These are phyloP conservation scores for Orcinus orca DNA, from an alignment of 2,113 vertebrate genomes.

Conservation along the genomic window DNA sequence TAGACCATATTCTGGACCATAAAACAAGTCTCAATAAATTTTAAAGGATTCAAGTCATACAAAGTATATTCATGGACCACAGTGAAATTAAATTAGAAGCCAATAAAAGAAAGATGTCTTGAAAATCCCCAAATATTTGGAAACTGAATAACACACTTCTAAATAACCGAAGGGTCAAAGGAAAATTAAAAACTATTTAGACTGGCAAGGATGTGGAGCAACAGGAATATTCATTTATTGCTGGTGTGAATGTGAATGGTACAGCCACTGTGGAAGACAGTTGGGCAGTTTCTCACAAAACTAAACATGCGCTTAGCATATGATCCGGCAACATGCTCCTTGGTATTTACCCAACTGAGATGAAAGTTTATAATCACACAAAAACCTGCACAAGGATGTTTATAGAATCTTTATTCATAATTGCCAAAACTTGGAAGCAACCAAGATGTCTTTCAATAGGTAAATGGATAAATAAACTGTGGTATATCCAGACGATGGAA, in stretches of 20 bases:
- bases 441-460: not conserved
- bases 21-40: not conserved
- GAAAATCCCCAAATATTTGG: not conserved
- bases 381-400: not conserved
- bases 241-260: not conserved
- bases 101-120: conserved; percentile 34
- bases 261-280: not conserved
- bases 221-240: not conserved
- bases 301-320: not conserved
- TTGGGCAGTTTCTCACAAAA: not conserved
- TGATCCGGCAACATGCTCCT: not conserved
- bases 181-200: not conserved
- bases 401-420: not conserved
- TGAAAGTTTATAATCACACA: not conserved
- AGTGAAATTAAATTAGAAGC: conserved; percentile 25
- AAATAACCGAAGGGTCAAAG: not conserved
- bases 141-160: not conserved
- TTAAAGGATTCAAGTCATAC: not conserved
- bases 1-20: not conserved
- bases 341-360: not conserved
- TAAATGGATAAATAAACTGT: not conserved
- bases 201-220: not conserved
- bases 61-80: not conserved
- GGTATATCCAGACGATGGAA: not conserved
- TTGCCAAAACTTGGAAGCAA: not conserved